These are phyloP conservation scores for Diplazon laetatorius DNA, from an alignment of 2,888 invertebrate genomes.

Conservation along the genomic window DNA sequence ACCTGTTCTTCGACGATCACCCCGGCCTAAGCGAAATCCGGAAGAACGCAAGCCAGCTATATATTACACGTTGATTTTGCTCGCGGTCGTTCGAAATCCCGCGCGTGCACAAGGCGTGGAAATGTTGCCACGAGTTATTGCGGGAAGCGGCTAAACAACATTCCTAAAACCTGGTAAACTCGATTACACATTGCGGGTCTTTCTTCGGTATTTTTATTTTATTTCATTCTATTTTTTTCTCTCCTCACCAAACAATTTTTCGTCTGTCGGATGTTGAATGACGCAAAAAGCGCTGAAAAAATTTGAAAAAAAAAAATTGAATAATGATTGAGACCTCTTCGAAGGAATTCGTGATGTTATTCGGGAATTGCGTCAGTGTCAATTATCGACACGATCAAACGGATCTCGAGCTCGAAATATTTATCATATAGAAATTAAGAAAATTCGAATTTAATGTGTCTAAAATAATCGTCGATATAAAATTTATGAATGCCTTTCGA, in stretches of 20 bases:
- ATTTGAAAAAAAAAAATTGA: slow-evolving; percentile 35
- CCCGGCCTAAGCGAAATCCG: slow-evolving; percentile 49
- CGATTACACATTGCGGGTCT: slow-evolving; percentile 33
- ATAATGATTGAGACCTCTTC: neutral
- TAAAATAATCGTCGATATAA: no score
- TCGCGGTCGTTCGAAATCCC: slow-evolving; percentile 9
- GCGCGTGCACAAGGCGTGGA: slow-evolving; percentile 42
- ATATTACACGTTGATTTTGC: slow-evolving; percentile 26
- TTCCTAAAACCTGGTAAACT: slow-evolving; percentile 64
- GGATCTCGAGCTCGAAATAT: no score
- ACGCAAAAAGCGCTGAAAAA: slow-evolving; percentile 1
- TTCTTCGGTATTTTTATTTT: no score
- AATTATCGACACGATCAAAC: no score
- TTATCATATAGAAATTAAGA: no score
- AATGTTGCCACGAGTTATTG: slow-evolving; percentile 46
- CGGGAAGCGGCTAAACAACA: slow-evolving; percentile 57
- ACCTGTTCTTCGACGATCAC: slow-evolving; percentile 42
- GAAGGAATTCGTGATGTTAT: slow-evolving; percentile 28
- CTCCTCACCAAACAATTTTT: slow-evolving; percentile 46
- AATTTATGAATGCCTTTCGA: no score
- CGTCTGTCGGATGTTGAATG: slow-evolving; percentile 15
- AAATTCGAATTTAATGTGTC: no score
- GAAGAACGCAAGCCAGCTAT: slow-evolving; percentile 38
- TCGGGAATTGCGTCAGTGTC: no score
- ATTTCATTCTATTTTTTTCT: no score